These are phyloP conservation scores for Bemisia tabaci DNA, from an alignment of 1,140 invertebrate genomes.

Conservation along the genomic window DNA sequence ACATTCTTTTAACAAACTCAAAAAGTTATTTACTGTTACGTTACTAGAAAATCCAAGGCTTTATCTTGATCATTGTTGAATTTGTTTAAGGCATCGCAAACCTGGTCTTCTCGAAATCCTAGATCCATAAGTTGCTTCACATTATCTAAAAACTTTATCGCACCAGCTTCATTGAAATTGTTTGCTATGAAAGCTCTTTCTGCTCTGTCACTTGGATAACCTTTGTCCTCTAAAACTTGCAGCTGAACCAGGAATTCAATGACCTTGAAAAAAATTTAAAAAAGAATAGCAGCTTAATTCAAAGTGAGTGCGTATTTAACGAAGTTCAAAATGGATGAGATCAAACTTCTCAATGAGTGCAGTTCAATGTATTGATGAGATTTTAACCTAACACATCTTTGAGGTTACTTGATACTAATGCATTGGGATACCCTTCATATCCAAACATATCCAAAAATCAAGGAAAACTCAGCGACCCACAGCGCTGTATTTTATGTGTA, in stretches of 20 bases:
- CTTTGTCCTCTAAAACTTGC: conserved; percentile 52
- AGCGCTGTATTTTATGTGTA: too few species aligned
- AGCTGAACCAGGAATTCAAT: conserved; percentile 36
- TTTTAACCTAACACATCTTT: too few species aligned
- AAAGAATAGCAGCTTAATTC: too few species aligned
- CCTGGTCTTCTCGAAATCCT: conserved; percentile 63
- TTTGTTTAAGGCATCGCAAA: conserved; percentile 55
- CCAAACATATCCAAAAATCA: too few species aligned
- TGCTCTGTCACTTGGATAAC: conserved; percentile 39
- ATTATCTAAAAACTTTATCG: conserved; percentile 37
- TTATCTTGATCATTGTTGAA: conserved; percentile 72
- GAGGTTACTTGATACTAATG: too few species aligned
- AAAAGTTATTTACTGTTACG: conserved; percentile 36
- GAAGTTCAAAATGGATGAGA: not conserved
- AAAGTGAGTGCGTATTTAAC: conserved; percentile 7
- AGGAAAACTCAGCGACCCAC: too few species aligned
- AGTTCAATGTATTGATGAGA: too few species aligned
- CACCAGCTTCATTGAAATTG: conserved; percentile 35
- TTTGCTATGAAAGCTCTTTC: conserved; percentile 37
- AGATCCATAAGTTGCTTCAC: conserved; percentile 59
- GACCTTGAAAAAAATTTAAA: conserved; percentile 26
- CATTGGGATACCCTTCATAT: too few species aligned
- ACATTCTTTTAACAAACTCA: too few species aligned
- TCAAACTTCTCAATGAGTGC: too few species aligned
- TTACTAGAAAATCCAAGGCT: conserved; percentile 67